These are phyloP conservation scores for Whitmania pigra DNA, from an alignment of 1,140 invertebrate species.

Conservation along the genomic window DNA sequence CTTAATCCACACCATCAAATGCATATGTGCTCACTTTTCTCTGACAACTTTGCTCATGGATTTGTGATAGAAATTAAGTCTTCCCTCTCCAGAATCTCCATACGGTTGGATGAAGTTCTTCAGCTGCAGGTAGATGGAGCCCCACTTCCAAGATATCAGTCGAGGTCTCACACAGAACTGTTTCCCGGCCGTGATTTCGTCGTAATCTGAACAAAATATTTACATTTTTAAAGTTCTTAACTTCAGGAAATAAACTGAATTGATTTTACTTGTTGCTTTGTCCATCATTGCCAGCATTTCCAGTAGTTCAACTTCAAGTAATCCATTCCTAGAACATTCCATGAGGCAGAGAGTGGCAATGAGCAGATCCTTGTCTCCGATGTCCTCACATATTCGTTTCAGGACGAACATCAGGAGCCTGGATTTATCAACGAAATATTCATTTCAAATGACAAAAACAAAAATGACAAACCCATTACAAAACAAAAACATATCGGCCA, in stretches of 20 bases:
- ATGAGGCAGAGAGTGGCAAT: constrained; percentile 21
- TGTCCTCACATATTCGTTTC: background rate
- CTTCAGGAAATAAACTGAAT: background rate
- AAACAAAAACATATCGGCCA: too few species aligned
- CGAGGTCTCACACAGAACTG: background rate
- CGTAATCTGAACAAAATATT: background rate
- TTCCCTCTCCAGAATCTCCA: constrained; percentile 35
- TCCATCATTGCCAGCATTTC: constrained; percentile 10
- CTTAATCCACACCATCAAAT: background rate
- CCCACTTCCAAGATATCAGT: constrained; percentile 33
- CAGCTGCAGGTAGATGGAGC: constrained; percentile 30
- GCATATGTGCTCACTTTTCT: constrained; percentile 29
- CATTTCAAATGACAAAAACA: background rate
- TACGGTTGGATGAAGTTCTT: constrained; percentile 36
- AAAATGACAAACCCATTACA: too few species aligned
- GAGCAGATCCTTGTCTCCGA: constrained; percentile 14
- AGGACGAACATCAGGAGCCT: background rate
- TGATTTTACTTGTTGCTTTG: background rate
- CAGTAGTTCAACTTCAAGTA: constrained; percentile 18
- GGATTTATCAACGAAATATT: background rate
- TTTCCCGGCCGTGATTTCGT: background rate
- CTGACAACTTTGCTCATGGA: constrained; percentile 40
- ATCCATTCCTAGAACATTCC: constrained; percentile 20
- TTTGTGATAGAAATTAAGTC: constrained; percentile 39
- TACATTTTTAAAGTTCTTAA: background rate